phyloP scores from a whole-genome alignment of 2,797 vertebrate genomes.

The Zenarchopterus dispar region DNA sequence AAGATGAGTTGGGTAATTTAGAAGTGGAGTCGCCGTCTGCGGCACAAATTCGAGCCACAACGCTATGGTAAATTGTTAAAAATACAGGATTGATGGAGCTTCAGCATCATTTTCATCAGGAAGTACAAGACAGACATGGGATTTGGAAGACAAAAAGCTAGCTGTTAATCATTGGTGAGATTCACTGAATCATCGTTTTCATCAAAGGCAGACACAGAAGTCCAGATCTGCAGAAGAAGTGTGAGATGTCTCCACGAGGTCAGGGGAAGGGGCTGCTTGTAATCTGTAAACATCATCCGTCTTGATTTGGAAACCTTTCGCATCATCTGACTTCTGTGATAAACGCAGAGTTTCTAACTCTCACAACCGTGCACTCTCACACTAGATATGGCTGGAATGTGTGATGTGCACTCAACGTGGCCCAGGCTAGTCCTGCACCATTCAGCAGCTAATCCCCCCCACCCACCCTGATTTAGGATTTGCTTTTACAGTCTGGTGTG shows the following conservation, averaged over 20 bases:
- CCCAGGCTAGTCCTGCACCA: conserved; percentile 60
- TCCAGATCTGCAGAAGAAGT: conserved; percentile 57
- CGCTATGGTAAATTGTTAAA: too few species aligned
- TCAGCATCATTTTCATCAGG: not conserved
- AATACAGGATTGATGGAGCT: too few species aligned
- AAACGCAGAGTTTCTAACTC: conserved; percentile 5
- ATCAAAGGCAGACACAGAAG: conserved; percentile 42
- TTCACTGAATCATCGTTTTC: conserved; percentile 50
- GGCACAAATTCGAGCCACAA: too few species aligned
- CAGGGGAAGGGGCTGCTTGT: conserved; percentile 43
- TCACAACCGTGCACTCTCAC: conserved; percentile 39
- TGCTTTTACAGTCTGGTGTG: conserved; percentile 60
- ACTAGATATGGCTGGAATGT: conserved; percentile 71
- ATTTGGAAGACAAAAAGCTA: conserved; percentile 30
- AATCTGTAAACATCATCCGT: conserved; percentile 32
- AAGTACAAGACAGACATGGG: conserved; percentile 11
- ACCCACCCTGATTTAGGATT: conserved; percentile 57
- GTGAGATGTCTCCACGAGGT: conserved; percentile 38
- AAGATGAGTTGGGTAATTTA: too few species aligned
- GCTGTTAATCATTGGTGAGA: not conserved
- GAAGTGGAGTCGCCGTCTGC: too few species aligned
- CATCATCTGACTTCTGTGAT: not conserved
- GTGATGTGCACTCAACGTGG: conserved; percentile 57
- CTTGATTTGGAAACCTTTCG: conserved; percentile 30
- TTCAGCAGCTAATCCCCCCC: conserved; percentile 69